Evolutionary conservation across 2,113 vertebrate genomes (phyloP), one percentile per base, ranked within the genome.

Genomic region (Anarrhichthys ocellatus): DNA sequence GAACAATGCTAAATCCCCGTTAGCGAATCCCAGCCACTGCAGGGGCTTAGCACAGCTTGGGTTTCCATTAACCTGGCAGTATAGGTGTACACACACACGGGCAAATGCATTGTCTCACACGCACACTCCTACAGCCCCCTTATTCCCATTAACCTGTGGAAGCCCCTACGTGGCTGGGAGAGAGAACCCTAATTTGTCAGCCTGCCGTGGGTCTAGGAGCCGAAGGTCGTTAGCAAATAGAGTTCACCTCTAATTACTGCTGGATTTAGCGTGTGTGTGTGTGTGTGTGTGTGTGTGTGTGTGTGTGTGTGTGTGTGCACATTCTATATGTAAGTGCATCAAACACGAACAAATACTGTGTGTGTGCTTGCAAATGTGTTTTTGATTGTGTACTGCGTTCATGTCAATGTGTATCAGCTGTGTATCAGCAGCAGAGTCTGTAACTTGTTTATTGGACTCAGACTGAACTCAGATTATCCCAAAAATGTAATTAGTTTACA

Each of bases 61-160:
- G 80, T 85, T 91, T 86, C 87, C 84, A 86, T 93, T 89, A 90
- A 82, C 83, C 73, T 54, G 56, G 77, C 71, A 78, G 80, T 82
- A 79, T 68, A 83, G 54, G 74, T 67, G 56, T 34, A 17, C 63
- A 80, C 77, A 73, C 58, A 70, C 48, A 67, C 40, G 9, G 2
- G 20, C 40, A 44, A 29, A 64, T n/a, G 48, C 38, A 61, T 34
- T 48, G 50, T 40, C 78, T 52, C 66, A 24, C 56, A 29, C 40
- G 18, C 79, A 63, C 54, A 69, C 67, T 34, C 75, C 32, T 32
- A 32, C 32, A 78, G 62, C 78, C 80, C 83, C 79, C 66, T 86
- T 86, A 84, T 92, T 92, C 88, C 90, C 83, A 95, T 95, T 95
- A 95, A 95, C 95, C 94, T 92, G 84, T 83, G 80, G 88, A 66